Base-by-base conservation (phyloP, 1,140 invertebrate genomes). In the Bombus pascuorum region DNA sequence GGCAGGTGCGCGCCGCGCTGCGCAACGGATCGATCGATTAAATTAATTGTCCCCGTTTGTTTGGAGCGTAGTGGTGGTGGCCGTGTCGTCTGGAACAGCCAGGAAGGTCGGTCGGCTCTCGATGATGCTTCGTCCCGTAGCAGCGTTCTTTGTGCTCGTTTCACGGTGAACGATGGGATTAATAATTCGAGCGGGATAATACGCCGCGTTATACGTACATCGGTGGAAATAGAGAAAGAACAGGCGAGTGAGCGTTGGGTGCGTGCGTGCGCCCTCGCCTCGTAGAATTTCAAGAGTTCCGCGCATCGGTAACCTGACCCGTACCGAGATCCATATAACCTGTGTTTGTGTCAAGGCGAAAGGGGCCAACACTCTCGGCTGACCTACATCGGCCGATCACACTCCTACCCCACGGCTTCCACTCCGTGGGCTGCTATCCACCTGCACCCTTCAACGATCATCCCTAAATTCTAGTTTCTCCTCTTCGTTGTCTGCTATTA, bases 281-380 rank as follows among this genome's bases (percentile, higher is more conserved):
- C 39, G 81, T 90, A 81, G 74, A 89, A 89, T 87, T 85, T 90
- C 42, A 90, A 90, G 87, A 87, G 87, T 89, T 80, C 85, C 71
- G 87, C 78, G 77, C 85, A 87, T 83, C 87, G 89, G 74, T 84
- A 89, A 83, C 80, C 85, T 89, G 87, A 89, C 78, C 89, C 86
- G 84, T 78, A 87, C 88, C 88, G 86, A 87, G 86, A 89, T 89
- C 88, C 83, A 89, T 92, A 92, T 90, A 94, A 92, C 92, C 92
- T 93, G 92, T 86, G 93, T 92, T 89, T 79, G 91, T 94, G 93
- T 94, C 93, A 94, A 91, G 93, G 93, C 92, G 47, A 93, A 82
- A 86, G 84, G 74, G 92, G 91, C 90, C 92, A 93, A 94, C 87
- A 94, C 90, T 93, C 93, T 92, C 92, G 83, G 80, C 89, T 92